Conservation (phyloP, 2,888 invertebrate genomes). For the Noctua comes region DNA sequence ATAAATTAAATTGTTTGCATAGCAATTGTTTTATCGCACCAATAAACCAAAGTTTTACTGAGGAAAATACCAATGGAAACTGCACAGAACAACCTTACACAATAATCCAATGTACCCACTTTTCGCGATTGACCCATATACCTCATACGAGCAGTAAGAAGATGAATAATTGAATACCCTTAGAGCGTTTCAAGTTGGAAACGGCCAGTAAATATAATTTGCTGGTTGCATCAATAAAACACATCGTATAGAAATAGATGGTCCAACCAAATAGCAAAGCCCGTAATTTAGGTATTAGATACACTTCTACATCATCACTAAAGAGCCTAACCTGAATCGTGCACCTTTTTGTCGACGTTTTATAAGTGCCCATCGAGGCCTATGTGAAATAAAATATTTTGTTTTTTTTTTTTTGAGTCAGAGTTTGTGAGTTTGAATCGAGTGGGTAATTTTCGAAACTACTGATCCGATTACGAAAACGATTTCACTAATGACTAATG, state of each 20-base stretch:
- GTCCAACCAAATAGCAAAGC: neutral
- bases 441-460: neutral
- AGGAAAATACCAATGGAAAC: neutral
- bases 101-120: constrained; percentile 17
- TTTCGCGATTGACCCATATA: constrained; percentile 24
- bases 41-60: neutral
- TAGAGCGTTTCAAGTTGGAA: constrained; percentile 25
- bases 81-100: neutral
- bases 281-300: neutral
- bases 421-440: neutral
- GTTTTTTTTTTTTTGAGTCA: too few species aligned
- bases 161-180: constrained; percentile 39
- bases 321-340: too few species aligned
- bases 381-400: too few species aligned
- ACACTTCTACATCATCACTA: neutral
- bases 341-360: too few species aligned
- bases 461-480: neutral
- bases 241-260: constrained; percentile 1
- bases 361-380: too few species aligned
- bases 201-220: constrained; percentile 30
- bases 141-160: constrained; percentile 33
- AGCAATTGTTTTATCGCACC: neutral
- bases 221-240: constrained; percentile 8
- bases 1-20: too few species aligned
- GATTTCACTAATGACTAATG: neutral